Evolutionary conservation across 1,140 invertebrate species (phyloP), one percentile per base, ranked within the genome.

Genomic region (Ceratoteleas bidentatus): DNA sequence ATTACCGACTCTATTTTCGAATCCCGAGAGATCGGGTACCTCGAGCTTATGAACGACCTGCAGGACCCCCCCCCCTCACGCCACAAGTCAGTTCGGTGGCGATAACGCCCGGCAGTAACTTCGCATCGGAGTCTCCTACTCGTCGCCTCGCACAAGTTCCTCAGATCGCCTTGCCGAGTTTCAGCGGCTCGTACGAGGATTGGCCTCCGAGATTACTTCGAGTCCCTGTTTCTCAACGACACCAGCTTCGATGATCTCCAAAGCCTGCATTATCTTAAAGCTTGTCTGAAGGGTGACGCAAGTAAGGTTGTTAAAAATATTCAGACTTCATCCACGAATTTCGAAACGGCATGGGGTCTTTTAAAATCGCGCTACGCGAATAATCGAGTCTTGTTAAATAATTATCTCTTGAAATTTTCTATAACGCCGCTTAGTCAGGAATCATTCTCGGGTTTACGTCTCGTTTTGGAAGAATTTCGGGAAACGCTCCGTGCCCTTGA

Each of bases 131-230:
- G 24, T 24, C 24, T 24, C 24, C 24, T 24, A 4, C 24, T 2
- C 24, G 24, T 24, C 4, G 24, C 24, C 24, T 2, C 24, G 24
- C 24, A 24, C 24, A 24, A 24, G 24, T 2, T 24, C 1, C 24
- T 24, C 24, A 24, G 24, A 24, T 24, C 24, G 24, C 24, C 24
- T 10, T 57, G 34, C 54, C 34, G 9, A 0, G 14, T 7, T 57
- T 57, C 8, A 40, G 34, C 15, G 54, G 54, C 0, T 6, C 54
- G 2, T 40, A 40, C 10, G 13, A 33, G 3, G 34, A 57, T 13
- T 61, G 40, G 40, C 32, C 36, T 62, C 15, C 11, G 9, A 0
- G 47, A 49, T 36, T 62, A 62, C 36, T 47, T 47, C 32, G 14
- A 0, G 2, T 50, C 43, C 5, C 6, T 62, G 2, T 50, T 62